Percentiles rank a stretch among this genome's conserved stretches.
Evolutionary conservation across 2,113 vertebrate species (phyloP).

Genomic region (Pelusios castaneus): DNA sequence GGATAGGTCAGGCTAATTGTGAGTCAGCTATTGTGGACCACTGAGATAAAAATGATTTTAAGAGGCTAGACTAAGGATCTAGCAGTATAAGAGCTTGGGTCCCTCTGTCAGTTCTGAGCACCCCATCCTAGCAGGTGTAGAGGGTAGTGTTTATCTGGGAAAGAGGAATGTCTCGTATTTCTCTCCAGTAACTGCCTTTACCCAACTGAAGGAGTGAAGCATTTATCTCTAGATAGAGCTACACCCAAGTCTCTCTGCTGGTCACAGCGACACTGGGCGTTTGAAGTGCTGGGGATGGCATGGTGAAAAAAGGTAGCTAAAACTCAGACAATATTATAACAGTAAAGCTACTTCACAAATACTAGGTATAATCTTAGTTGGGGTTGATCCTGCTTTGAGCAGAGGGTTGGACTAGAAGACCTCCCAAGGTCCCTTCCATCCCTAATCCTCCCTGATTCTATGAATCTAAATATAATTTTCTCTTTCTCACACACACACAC

Average conservation of each 20-base stretch:
- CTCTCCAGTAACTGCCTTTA: neutral
- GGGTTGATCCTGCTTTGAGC: no score
- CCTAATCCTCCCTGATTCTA: no score
- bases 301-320: neutral
- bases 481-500: neutral
- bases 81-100: neutral
- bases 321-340: neutral
- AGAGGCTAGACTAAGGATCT: neutral
- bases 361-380: neutral
- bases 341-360: neutral
- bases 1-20: neutral
- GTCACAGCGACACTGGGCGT: neutral
- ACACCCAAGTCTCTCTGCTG: neutral
- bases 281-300: neutral
- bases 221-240: neutral
- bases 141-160: neutral
- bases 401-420: no score
- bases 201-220: rapidly evolving
- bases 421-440: no score
- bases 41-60: neutral
- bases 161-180: rapidly evolving
- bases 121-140: neutral
- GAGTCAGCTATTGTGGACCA: neutral
- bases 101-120: neutral
- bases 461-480: neutral